phyloP scores from a whole-genome alignment of 64 coral and sea anemone genomes.

The Acropora tenuis region DNA sequence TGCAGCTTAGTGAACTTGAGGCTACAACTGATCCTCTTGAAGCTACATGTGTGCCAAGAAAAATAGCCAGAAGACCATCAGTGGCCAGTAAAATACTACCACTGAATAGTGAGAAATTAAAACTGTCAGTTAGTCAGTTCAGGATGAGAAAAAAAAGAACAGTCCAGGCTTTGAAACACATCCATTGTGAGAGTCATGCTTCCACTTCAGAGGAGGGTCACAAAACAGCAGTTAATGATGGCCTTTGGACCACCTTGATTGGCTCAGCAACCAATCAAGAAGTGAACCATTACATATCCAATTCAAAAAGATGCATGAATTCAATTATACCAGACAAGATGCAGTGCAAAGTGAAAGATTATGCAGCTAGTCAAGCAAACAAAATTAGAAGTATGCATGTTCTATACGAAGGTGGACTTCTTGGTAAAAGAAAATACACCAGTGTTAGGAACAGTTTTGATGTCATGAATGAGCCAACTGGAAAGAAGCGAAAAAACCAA shows the following conservation, averaged over 20 bases:
- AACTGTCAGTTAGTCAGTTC: constrained; percentile 49
- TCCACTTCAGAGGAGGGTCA: constrained; percentile 32
- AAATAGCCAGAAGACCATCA: constrained; percentile 42
- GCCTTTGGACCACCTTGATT: constrained; percentile 71
- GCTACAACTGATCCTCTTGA: too few relatives aligned
- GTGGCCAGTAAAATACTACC: constrained; percentile 40
- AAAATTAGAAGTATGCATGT: constrained; percentile 43
- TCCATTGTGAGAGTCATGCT: constrained; percentile 54
- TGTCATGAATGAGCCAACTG: constrained; percentile 41
- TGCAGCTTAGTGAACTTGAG: too few relatives aligned
- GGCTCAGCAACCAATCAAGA: constrained; percentile 29
- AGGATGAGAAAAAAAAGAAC: constrained; percentile 56
- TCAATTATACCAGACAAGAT: constrained; percentile 59
- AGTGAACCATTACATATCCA: constrained; percentile 59
- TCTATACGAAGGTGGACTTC: constrained; percentile 63
- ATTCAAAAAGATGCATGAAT: constrained; percentile 59
- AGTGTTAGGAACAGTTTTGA: constrained; percentile 47
- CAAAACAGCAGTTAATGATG: constrained; percentile 55
- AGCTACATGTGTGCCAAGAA: constrained; percentile 34
- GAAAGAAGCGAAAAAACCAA: constrained; percentile 31
- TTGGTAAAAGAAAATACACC: neutral
- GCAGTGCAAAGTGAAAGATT: constrained; percentile 70
- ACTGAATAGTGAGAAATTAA: constrained; percentile 61
- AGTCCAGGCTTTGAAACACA: constrained; percentile 63
- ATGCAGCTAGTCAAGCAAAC: constrained; percentile 58